Percentiles rank a stretch among this genome's conserved stretches.
Conservation (phyloP, 2,797 vertebrate species). For the Manis crassicaudata region DNA sequence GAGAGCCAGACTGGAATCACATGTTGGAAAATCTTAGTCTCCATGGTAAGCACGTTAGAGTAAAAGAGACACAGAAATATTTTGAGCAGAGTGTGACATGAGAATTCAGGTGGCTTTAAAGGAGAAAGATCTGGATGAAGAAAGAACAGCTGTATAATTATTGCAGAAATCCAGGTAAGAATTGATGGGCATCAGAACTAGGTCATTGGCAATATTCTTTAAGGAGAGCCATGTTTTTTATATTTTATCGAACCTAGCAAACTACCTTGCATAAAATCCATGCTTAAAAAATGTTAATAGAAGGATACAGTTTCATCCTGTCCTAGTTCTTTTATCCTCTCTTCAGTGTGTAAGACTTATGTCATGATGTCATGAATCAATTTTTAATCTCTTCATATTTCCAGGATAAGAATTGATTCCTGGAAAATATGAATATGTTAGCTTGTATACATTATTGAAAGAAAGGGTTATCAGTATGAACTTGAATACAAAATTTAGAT, state of each 20-base stretch:
- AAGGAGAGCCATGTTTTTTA: background rate
- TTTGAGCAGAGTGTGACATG: background rate
- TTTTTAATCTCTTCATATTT: background rate
- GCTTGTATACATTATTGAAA: background rate
- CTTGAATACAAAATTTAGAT: slow-evolving; percentile 35
- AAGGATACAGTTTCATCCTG: background rate
- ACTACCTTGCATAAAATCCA: background rate
- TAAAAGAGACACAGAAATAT: background rate
- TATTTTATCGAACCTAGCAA: background rate
- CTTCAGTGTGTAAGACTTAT: background rate
- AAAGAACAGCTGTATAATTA: background rate
- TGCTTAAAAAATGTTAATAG: background rate
- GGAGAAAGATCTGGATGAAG: background rate
- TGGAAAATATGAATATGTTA: background rate
- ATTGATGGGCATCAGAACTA: background rate
- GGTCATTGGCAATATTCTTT: background rate
- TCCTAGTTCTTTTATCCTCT: background rate
- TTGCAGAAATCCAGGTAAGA: background rate
- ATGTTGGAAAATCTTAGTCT: background rate
- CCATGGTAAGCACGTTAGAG: background rate
- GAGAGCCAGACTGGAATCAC: background rate
- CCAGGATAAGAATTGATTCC: background rate
- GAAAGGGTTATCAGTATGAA: background rate
- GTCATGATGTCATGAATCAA: background rate
- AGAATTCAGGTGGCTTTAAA: background rate